Base-by-base conservation (phyloP, 1,140 invertebrate genomes). In the Phortica variegata region DNA sequence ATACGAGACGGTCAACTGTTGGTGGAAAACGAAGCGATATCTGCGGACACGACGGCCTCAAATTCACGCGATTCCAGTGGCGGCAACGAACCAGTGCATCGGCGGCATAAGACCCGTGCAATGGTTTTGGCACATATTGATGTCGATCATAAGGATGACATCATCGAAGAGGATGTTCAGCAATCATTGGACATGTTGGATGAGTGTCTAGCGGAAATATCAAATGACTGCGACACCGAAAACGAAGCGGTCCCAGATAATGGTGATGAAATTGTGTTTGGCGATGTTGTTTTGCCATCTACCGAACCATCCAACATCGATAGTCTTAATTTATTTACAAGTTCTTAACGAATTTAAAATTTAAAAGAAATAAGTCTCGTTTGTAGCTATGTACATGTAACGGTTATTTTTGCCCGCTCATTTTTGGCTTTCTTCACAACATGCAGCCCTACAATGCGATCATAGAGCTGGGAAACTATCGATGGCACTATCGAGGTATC, bases 11-110 rank as follows among this genome's bases (percentile, higher is more conserved):
- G 51, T 10, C 26, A 45, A 31, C n/a, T 51, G 5, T 33, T 50
- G 9, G 21, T 58, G 1, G 50, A 53, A 43, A 49, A 31, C 15
- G 56, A 58, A 10, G 33, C 43, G 2, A 10, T 33, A 0, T 52
- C 54, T 2, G 16, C 16, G 4, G 39, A 50, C 1, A 52, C 54
- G 0, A 26, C 46, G 2, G 29, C 32, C 20, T 34, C 23, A 7
- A 17, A 42, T 13, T 49, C 39, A 17, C 18, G 31, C 10, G 13
- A 16, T 10, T 49, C 47, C 1, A 49, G 39, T 13, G 40, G 5
- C 15, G 47, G 37, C 1, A 6, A 6, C 33, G 16, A 6, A 36
- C 5, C 5, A 13, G 4, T 4, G 33, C 4, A 13, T 8, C 4
- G 5, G 12, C 12, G 5, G 12, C 12, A 36, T n/a, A 36, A 36